Evolutionary conservation across 2,888 invertebrate genomes (phyloP), one percentile per base, ranked within the genome.

Genomic region (Neoitamus cyanurus): DNA sequence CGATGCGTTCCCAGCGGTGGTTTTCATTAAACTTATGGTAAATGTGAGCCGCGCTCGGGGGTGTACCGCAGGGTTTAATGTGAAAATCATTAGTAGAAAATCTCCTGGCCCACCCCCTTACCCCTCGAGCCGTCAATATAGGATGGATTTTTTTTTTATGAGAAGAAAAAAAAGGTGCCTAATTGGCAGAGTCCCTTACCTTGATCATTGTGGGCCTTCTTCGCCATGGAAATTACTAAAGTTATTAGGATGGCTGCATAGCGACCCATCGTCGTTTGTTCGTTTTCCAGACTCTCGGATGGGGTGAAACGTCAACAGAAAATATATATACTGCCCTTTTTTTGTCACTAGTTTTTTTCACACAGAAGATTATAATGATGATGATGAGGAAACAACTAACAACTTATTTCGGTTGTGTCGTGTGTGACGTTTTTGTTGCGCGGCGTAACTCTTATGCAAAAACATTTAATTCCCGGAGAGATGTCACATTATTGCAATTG

Each of bases 261-360:
- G 42, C 20, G 72, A 70, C 34, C 83, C 83, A 83, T 83, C n/a
- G 72, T 70, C 83, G 58, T 58, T 6, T 20, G 9, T 58, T 20
- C 7, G 0, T 58, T 58, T 73, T 42, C 42, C 42, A 42, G 42
- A 42, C 42, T 42, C 42, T 42, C 42, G n/a, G 42, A n/a, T 13
- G 42, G 42, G 58, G 20, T 58, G 25, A 58, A 58, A 58, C 58
- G 58, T 58, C 58, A 58, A 58, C 20, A 58, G 2, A 58, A 20
- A 48, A 9, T 58, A 48, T n/a, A 36, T 36, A 36, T 36, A 31
- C 31, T 11, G 11, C 37, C 11, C 48, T 20, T 48, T 1, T 48
- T 46, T 0, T 5, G 3, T 48, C 7, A 20, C 34, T 34, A 5
- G 3, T 5, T 34, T 7, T 15, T 48, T 48, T 20, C 20, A 15